Conservation (phyloP, 2,113 vertebrate genomes). For the Prionailurus viverrinus region DNA sequence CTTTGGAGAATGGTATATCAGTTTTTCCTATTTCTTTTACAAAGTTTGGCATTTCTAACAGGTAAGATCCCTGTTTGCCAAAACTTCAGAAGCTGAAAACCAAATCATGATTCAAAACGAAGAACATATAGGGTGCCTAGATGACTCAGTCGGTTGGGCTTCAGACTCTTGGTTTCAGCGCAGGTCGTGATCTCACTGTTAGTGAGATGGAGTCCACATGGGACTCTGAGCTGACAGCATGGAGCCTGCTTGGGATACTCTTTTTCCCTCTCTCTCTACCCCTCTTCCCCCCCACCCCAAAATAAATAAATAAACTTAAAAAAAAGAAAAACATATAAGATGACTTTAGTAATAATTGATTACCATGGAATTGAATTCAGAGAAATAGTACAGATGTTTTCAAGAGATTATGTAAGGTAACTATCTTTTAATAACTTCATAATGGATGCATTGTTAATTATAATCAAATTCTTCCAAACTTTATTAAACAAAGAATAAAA, state of each 20-base stretch:
- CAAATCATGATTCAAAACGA: constrained; percentile 1
- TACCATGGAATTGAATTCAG: neutral
- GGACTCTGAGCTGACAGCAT: too few species aligned
- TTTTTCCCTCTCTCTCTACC: too few species aligned
- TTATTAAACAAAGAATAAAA: neutral
- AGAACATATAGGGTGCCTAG: neutral
- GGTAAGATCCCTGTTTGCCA: neutral
- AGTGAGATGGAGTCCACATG: too few species aligned
- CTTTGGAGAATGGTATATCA: neutral
- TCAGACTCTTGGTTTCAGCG: too few species aligned
- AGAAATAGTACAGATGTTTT: neutral
- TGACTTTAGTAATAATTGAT: neutral
- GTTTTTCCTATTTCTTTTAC: neutral
- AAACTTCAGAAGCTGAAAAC: neutral
- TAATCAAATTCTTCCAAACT: neutral
- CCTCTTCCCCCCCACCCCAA: too few species aligned
- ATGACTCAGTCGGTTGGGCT: too few species aligned
- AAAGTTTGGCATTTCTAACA: neutral
- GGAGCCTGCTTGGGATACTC: too few species aligned
- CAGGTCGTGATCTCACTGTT: too few species aligned
- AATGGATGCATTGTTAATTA: neutral
- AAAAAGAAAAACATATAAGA: neutral
- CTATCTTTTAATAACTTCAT: neutral
- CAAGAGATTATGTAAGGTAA: neutral
- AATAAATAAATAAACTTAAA: too few species aligned